These are phyloP conservation scores for Zeus faber DNA, from an alignment of 2,113 vertebrate species.

Conservation along the genomic window DNA sequence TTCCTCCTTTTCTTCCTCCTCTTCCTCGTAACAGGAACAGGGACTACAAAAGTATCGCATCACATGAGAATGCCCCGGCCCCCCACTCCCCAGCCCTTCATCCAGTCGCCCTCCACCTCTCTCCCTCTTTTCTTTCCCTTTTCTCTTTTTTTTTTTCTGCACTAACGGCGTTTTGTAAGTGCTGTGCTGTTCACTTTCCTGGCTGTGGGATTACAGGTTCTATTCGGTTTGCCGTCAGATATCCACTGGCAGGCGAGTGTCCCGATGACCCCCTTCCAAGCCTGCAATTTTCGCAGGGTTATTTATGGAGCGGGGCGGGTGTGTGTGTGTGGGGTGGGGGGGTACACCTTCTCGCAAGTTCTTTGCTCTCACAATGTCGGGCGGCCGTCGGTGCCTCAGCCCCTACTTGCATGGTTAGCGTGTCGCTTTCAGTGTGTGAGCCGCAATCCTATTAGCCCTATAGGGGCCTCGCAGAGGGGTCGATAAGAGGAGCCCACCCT, in stretches of 20 bases:
- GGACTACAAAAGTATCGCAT: too few species aligned
- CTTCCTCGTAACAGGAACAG: too few species aligned
- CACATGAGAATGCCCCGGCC: too few species aligned
- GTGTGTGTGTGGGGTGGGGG: too few species aligned
- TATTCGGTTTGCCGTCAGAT: slow-evolving; percentile 54
- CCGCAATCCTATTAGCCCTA: slow-evolving; percentile 69
- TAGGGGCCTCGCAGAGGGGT: slow-evolving; percentile 48
- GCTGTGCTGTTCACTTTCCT: slow-evolving; percentile 63
- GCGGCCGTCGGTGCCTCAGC: slow-evolving; percentile 45
- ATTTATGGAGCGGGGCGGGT: too few species aligned
- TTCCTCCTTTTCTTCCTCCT: slow-evolving; percentile 3
- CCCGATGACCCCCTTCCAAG: slow-evolving; percentile 67
- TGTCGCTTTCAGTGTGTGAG: slow-evolving; percentile 53
- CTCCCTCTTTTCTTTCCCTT: too few species aligned
- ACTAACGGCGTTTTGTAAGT: too few species aligned
- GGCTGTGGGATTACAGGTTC: slow-evolving; percentile 64
- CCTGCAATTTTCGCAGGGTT: slow-evolving; percentile 66
- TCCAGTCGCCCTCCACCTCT: too few species aligned
- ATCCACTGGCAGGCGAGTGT: slow-evolving; percentile 58
- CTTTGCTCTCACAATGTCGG: slow-evolving; percentile 52
- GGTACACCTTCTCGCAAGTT: too few species aligned
- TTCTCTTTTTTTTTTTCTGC: too few species aligned
- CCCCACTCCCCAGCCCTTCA: too few species aligned
- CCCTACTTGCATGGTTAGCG: slow-evolving; percentile 51
- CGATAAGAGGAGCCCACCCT: slow-evolving; percentile 53